A percentile compares a stretch with the other conserved stretches of the same genome.
Evolutionary conservation across 2,113 vertebrate genomes (phyloP).

Genomic region (Sceloporus undulatus): DNA sequence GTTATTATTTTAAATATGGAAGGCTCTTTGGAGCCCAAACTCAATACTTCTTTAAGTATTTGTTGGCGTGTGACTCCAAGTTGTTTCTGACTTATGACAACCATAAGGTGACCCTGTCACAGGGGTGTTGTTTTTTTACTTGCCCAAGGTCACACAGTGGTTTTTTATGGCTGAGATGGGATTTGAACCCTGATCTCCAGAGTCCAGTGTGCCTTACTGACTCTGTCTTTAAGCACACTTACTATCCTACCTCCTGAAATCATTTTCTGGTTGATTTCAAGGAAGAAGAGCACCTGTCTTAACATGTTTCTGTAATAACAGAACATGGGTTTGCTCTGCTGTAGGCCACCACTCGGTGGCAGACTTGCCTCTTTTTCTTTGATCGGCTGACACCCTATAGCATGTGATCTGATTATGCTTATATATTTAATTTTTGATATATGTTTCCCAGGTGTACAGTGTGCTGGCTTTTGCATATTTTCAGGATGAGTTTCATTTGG

Average conservation of each 20-base stretch:
- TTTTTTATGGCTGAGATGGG: too few species aligned
- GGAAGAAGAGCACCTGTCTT: background rate
- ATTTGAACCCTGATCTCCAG: too few species aligned
- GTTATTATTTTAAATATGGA: too few species aligned
- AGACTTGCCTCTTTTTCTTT: constrained; percentile 68
- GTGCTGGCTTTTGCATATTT: constrained; percentile 56
- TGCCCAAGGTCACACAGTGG: too few species aligned
- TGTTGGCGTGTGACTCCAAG: too few species aligned
- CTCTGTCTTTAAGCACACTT: too few species aligned
- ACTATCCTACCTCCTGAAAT: constrained; percentile 51
- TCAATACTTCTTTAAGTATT: background rate
- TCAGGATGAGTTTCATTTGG: constrained; percentile 56
- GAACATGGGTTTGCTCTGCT: constrained; percentile 13
- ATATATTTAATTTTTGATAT: constrained; percentile 70
- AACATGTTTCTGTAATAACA: constrained; percentile 42
- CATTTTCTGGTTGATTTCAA: constrained; percentile 52
- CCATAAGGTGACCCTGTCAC: too few species aligned
- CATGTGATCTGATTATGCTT: constrained; percentile 63
- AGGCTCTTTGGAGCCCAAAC: too few species aligned
- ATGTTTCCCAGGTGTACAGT: constrained; percentile 63
- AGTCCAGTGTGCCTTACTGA: too few species aligned
- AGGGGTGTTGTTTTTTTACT: too few species aligned
- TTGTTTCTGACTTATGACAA: too few species aligned
- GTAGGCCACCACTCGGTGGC: constrained; percentile 58
- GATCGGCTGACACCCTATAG: constrained; percentile 67